Conservation (phyloP, 2,888 invertebrate genomes). For the Teinopalpus imperialis region DNA sequence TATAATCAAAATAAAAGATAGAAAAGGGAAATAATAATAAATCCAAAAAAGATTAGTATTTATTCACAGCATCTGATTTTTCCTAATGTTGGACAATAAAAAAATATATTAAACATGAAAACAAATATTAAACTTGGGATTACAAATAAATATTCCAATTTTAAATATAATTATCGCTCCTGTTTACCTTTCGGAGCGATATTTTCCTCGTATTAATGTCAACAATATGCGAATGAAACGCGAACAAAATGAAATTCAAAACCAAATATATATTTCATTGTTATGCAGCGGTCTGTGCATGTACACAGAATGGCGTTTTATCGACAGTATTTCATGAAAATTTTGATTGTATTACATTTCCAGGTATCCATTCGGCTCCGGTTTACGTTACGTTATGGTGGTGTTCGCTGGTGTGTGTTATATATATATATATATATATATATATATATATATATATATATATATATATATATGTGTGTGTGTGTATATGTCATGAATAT, state of each 20-base stretch:
- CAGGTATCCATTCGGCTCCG: not conserved
- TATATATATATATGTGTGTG: too few relatives aligned
- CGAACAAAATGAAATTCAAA: constrained; percentile 23
- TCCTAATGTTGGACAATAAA: too few relatives aligned
- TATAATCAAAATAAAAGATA: too few relatives aligned
- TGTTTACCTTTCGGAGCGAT: constrained; percentile 18
- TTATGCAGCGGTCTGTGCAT: not conserved
- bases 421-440: too few relatives aligned
- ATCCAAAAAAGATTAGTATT: too few relatives aligned
- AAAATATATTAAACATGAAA: too few relatives aligned
- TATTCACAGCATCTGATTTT: too few relatives aligned
- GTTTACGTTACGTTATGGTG: too few relatives aligned
- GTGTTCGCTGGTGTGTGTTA: too few relatives aligned
- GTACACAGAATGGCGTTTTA: constrained; percentile 3
- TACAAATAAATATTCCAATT: constrained; percentile 19
- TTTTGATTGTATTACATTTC: constrained; percentile 1
- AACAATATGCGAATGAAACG: constrained; percentile 15
- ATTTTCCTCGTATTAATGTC: constrained; percentile 22
- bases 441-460: too few relatives aligned
- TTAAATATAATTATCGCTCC: constrained; percentile 21
- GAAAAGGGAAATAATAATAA: too few relatives aligned
- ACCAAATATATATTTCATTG: constrained; percentile 17
- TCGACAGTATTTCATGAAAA: constrained; percentile 6
- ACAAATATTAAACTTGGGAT: constrained; percentile 11
- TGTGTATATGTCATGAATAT: too few relatives aligned